These are phyloP conservation scores for Aldrovandia affinis DNA, from an alignment of 2,797 vertebrate genomes.

Conservation along the genomic window DNA sequence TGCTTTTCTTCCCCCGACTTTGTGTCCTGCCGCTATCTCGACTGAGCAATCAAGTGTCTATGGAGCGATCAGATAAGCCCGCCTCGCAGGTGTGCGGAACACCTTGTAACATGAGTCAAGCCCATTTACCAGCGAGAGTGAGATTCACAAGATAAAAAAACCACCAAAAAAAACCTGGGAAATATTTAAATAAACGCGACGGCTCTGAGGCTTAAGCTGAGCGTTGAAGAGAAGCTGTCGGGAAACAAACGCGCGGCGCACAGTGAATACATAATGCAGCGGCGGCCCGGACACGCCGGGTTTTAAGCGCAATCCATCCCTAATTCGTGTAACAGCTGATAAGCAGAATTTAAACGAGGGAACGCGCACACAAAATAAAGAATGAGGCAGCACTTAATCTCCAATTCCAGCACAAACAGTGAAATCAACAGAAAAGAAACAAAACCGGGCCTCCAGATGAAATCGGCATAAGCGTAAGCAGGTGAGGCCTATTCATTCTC, in stretches of 20 bases:
- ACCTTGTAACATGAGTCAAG: constrained; percentile 63
- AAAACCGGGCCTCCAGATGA: background rate
- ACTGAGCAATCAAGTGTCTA: constrained; percentile 48
- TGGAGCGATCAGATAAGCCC: constrained; percentile 56
- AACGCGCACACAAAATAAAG: constrained; percentile 70
- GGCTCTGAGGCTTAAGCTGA: constrained; percentile 40
- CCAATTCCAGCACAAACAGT: background rate
- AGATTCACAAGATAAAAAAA: constrained; percentile 21
- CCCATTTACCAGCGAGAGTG: constrained; percentile 59
- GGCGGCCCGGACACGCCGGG: constrained; percentile 56
- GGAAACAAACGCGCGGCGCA: constrained; percentile 70
- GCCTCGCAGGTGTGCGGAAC: constrained; percentile 60
- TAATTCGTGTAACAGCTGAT: constrained; percentile 72
- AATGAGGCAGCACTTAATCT: constrained; percentile 36
- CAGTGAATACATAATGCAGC: constrained; percentile 64
- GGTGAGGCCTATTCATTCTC: background rate
- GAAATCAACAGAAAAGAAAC: constrained; percentile 6
- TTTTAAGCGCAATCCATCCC: constrained; percentile 57
- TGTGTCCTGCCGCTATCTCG: constrained; percentile 47
- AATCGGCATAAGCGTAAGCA: background rate
- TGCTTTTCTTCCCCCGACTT: constrained; percentile 26
- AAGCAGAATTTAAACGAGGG: constrained; percentile 67
- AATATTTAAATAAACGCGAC: constrained; percentile 59
- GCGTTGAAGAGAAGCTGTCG: constrained; percentile 61
- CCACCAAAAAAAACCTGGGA: constrained; percentile 27